Percentiles rank a stretch among this genome's conserved stretches.
phyloP scores from a whole-genome alignment of 1,140 invertebrate genomes.

The Drosophila saltans region DNA sequence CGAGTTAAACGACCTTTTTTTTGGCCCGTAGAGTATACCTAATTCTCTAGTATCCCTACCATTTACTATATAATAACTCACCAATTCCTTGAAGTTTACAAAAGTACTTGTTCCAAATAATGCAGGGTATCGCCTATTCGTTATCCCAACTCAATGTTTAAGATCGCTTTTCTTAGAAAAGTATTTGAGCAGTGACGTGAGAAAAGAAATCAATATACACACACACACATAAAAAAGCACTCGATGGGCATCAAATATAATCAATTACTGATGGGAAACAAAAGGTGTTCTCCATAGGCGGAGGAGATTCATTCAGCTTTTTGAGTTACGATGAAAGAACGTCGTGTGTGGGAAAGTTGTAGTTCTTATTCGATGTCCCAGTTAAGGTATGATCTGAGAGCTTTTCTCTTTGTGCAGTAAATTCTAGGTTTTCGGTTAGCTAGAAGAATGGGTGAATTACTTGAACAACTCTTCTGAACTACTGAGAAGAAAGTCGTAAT shows the following conservation, averaged over 20 bases:
- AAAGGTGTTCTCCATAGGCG: slow-evolving; percentile 38
- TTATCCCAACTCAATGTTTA: neutral
- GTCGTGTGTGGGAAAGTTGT: slow-evolving; percentile 50
- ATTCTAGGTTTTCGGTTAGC: slow-evolving; percentile 4
- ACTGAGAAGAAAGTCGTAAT: no score
- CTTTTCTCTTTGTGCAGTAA: slow-evolving; percentile 26
- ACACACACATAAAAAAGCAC: slow-evolving; percentile 28
- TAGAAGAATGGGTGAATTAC: neutral
- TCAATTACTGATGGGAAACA: slow-evolving; percentile 45
- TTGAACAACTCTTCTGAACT: neutral
- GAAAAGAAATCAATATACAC: slow-evolving; percentile 48
- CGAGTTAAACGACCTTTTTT: neutral
- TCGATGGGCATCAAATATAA: slow-evolving; percentile 52
- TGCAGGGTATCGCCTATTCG: neutral
- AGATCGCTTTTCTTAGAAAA: slow-evolving; percentile 40
- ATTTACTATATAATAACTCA: no score
- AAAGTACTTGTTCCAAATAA: no score
- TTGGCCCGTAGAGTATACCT: no score
- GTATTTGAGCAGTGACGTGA: slow-evolving; percentile 54
- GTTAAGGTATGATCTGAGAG: slow-evolving; percentile 36
- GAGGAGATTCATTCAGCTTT: slow-evolving; percentile 32
- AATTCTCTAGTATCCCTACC: no score
- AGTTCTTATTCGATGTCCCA: slow-evolving; percentile 4
- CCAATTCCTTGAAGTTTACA: no score
- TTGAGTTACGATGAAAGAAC: slow-evolving; percentile 12